Conservation (phyloP, 2,797 vertebrate species). For the Enteromius trimaculatus region DNA sequence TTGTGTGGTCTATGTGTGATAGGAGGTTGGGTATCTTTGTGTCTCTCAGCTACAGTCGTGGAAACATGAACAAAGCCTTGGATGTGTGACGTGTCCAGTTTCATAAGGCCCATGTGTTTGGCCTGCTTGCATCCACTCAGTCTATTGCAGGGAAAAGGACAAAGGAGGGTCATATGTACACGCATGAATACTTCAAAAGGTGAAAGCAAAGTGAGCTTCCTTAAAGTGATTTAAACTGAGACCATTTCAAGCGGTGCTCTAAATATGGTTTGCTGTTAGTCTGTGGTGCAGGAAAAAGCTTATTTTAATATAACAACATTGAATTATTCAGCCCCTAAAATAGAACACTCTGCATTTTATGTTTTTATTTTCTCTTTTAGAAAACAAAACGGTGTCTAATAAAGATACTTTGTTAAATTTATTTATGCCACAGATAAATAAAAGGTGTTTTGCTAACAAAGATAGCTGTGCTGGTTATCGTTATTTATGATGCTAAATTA, state of each 20-base stretch:
- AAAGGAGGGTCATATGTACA: not conserved
- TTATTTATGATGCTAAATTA: not conserved
- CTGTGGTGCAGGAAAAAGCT: not conserved
- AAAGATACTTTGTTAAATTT: not conserved
- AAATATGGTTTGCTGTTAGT: not conserved
- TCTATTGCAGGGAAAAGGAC: not conserved
- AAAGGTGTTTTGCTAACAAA: not conserved
- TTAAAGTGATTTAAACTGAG: not conserved
- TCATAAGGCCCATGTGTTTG: not conserved
- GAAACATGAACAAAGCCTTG: not conserved
- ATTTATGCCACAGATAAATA: too few relatives aligned
- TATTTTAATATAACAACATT: not conserved
- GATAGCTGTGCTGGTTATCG: not conserved
- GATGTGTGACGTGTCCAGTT: not conserved
- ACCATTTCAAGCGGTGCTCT: not conserved
- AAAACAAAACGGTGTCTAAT: not conserved
- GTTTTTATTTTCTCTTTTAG: not conserved
- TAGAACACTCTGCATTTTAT: not conserved
- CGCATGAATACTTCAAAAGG: not conserved
- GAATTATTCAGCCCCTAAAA: not conserved
- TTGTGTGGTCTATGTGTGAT: slow-evolving; percentile 2
- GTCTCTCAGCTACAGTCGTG: not conserved
- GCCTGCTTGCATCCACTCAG: not conserved
- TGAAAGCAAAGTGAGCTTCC: not conserved
- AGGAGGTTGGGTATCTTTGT: not conserved